These are phyloP conservation scores for Papilio polytes DNA, from an alignment of 1,140 invertebrate species.

Conservation along the genomic window DNA sequence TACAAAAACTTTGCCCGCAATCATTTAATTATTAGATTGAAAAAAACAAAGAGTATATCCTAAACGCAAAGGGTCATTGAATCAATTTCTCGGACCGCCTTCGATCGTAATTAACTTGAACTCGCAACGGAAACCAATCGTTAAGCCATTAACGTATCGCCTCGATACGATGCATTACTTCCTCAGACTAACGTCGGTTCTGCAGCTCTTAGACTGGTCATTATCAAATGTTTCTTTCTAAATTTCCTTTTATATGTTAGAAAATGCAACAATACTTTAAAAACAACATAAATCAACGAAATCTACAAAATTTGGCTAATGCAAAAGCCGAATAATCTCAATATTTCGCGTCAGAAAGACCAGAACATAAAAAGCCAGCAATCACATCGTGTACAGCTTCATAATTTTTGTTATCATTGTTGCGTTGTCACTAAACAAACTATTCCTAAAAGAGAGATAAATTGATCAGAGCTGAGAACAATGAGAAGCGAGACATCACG, in stretches of 20 bases:
- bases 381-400: neutral
- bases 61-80: constrained; percentile 27
- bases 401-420: neutral
- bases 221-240: neutral
- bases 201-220: neutral
- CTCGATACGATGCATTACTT: constrained; percentile 16
- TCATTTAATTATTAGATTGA: neutral
- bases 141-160: constrained; percentile 25
- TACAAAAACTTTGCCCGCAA: neutral
- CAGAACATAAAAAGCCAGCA: neutral
- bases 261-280: neutral
- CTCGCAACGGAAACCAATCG: constrained; percentile 17
- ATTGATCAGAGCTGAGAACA: constrained; percentile 20
- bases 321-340: neutral
- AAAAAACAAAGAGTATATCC: neutral
- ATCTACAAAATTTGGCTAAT: neutral
- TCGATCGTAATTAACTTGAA: constrained; percentile 23
- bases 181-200: constrained; percentile 3
- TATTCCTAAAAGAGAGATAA: neutral
- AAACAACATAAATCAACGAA: neutral
- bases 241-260: neutral
- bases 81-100: constrained; percentile 18
- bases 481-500: constrained; percentile 15
- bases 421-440: neutral
- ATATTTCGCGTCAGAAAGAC: neutral